These are phyloP conservation scores for Aselliscus stoliczkanus DNA, from an alignment of 2,797 vertebrate genomes.

Conservation along the genomic window DNA sequence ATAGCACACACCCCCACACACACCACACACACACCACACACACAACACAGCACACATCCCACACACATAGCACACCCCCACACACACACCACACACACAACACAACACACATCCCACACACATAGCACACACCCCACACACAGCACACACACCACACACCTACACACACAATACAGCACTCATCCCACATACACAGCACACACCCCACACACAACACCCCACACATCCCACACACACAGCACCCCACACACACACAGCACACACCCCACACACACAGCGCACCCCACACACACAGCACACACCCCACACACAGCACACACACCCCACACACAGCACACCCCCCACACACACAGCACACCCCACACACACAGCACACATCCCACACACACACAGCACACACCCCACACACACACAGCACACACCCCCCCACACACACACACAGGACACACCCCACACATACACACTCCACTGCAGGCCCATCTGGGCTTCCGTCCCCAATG, in stretches of 20 bases:
- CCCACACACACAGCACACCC: background rate
- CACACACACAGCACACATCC: background rate
- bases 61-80: background rate
- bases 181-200: no score
- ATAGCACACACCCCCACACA: no score
- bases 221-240: no score
- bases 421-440: no score
- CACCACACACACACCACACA: no score
- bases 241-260: background rate
- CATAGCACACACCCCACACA: no score
- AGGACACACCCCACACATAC: no score
- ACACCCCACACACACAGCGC: background rate
- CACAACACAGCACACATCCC: background rate
- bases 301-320: no score
- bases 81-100: background rate
- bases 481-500: background rate
- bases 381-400: background rate
- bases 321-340: background rate
- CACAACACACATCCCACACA: no score
- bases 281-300: background rate
- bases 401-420: background rate
- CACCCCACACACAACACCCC: background rate
- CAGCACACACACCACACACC: no score
- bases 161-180: no score
- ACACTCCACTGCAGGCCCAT: no score